A percentile compares a stretch with the other conserved stretches of the same genome.
These are phyloP conservation scores for Leptopilina boulardi DNA, from an alignment of 1,140 invertebrate genomes.

Conservation along the genomic window DNA sequence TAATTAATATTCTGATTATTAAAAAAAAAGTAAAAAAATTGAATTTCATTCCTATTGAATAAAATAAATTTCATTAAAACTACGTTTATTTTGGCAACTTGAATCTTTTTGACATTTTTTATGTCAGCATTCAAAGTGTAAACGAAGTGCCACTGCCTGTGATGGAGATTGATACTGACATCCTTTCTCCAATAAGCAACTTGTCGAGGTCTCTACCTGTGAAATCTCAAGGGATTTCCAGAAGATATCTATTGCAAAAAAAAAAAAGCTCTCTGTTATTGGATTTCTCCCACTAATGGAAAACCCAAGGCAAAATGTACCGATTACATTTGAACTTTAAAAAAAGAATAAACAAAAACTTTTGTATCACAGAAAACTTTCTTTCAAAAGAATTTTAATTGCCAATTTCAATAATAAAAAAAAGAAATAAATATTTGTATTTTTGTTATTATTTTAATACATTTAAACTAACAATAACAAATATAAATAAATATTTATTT, in stretches of 20 bases:
- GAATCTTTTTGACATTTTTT: background rate
- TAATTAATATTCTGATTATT: too few species aligned
- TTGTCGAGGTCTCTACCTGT: slow-evolving; percentile 83
- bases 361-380: background rate
- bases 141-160: slow-evolving; percentile 91
- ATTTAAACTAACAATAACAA: too few species aligned
- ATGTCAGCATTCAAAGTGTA: slow-evolving; percentile 81
- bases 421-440: too few species aligned
- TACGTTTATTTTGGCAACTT: too few species aligned
- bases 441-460: too few species aligned
- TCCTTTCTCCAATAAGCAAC: slow-evolving; percentile 79
- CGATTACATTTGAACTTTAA: background rate
- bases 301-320: slow-evolving; percentile 17
- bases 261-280: background rate
- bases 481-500: too few species aligned
- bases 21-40: too few species aligned
- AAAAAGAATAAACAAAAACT: background rate
- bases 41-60: too few species aligned
- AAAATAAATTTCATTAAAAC: too few species aligned
- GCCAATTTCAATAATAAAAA: background rate
- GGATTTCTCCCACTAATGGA: slow-evolving; percentile 24
- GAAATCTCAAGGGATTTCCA: slow-evolving; percentile 82
- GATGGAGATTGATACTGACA: slow-evolving; percentile 79
- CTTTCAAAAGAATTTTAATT: background rate
- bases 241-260: slow-evolving; percentile 62